Base-by-base conservation (phyloP, 1,140 invertebrate genomes). In the Drosophila micromelanica region DNA sequence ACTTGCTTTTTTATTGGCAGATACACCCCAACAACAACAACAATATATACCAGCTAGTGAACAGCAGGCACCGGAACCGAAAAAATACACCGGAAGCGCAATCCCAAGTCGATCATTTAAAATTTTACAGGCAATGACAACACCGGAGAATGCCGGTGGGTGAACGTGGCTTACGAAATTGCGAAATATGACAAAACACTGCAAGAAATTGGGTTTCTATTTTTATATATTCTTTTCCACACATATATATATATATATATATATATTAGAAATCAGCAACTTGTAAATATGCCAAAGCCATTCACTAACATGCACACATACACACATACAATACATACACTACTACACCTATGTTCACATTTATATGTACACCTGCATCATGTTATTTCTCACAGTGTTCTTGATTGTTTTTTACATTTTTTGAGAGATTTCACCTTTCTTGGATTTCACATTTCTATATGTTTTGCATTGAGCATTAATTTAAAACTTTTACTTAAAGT, bases 21-120 rank as follows among this genome's bases (percentile, higher is more conserved):
- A 93, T 76, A 92, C 93, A 78, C 91, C 91, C 37, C 91, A 89
- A 27, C 94, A 94, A 80, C 91, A 90, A 80, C 91, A 94, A 27
- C 94, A 90, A 38, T 94, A 95, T 89, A 80, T 95, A 30, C 95
- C 94, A 62, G 93, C 95, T 9, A 96, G 95, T 78, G 93, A 96
- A 90, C 95, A 96, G 84, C 94, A 94, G 71, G 95, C 94, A 30
- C 93, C 92, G 60, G 96, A 96, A 80, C 96, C 96, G 37, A 95
- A 94, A 84, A 96, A 96, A 85, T 98, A 98, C 87, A 96, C 94
- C 62, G 97, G 97, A 63, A 95, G 95, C 85, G 94, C 95, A 76
- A 97, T 97, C 91, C 97, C 97, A 46, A 97, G 96, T 68, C 94
- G 96, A 89, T 97, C 96, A 15, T 98, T 98, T 91, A 95, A 94